These are phyloP conservation scores for Ascaphus truei DNA, from an alignment of 2,113 vertebrate genomes.

Conservation along the genomic window DNA sequence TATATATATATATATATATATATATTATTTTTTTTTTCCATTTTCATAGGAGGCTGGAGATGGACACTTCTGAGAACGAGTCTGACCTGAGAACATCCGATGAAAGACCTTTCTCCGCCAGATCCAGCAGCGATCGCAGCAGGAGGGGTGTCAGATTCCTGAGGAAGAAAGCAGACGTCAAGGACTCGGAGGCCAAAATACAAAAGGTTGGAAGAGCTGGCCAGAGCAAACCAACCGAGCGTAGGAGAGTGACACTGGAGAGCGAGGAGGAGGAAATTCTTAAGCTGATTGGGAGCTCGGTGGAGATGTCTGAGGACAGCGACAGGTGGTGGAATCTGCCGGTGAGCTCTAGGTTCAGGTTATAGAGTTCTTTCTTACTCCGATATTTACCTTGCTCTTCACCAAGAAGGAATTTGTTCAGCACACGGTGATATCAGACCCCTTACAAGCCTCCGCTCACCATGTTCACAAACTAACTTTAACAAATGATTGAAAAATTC, in stretches of 20 bases:
- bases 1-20: no score
- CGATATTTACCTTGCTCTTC: no score
- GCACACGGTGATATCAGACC: no score
- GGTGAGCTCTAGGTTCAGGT: constrained; percentile 1
- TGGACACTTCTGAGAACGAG: not conserved
- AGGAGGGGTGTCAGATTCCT: constrained; percentile 48
- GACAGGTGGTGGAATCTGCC: not conserved
- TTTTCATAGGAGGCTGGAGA: constrained; percentile 38
- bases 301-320: constrained; percentile 43
- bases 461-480: no score
- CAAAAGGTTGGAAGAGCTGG: not conserved
- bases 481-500: no score
- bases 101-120: not conserved
- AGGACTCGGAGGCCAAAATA: accelerated
- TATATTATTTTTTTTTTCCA: no score
- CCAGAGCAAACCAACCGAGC: not conserved
- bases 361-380: no score
- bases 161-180: constrained; percentile 40
- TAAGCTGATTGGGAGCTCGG: constrained; percentile 49
- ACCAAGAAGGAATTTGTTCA: no score
- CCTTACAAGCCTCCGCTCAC: no score
- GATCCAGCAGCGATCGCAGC: constrained; percentile 32
- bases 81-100: not conserved
- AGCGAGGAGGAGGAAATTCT: constrained; percentile 69
- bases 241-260: constrained; percentile 32